These are phyloP conservation scores for Cyclina sinensis DNA, from an alignment of 1,140 invertebrate genomes.

Conservation along the genomic window DNA sequence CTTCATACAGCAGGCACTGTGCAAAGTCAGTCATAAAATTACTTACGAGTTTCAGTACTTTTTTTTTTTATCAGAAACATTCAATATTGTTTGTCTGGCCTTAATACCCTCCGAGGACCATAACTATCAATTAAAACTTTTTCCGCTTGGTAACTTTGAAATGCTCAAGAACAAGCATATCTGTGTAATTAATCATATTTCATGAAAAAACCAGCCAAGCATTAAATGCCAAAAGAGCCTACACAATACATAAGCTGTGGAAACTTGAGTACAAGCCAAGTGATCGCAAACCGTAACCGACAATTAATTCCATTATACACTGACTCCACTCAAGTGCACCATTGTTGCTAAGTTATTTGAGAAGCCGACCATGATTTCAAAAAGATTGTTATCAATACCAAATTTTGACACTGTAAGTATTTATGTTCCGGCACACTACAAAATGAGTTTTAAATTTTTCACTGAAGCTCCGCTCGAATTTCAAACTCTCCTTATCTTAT, in stretches of 20 bases:
- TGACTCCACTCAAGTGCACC: conserved; percentile 3
- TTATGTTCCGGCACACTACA: conserved; percentile 48
- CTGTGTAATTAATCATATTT: conserved; percentile 58
- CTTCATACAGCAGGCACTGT: too few relatives aligned
- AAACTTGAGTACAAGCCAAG: conserved; percentile 43
- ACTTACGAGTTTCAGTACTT: too few relatives aligned
- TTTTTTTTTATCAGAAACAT: not conserved
- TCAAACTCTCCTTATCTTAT: not conserved
- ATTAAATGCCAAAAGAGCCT: conserved; percentile 45
- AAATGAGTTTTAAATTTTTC: conserved; percentile 32
- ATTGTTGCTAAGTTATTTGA: conserved; percentile 28
- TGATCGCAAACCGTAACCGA: conserved; percentile 16
- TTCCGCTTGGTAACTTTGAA: conserved; percentile 31
- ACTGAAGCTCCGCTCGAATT: not conserved
- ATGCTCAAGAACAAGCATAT: conserved; percentile 40
- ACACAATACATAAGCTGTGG: conserved; percentile 36
- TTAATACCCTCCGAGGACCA: not conserved
- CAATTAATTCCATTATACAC: conserved; percentile 50
- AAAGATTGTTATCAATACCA: conserved; percentile 13
- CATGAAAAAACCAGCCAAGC: conserved; percentile 19
- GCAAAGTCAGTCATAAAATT: too few relatives aligned
- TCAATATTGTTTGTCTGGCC: not conserved
- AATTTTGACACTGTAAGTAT: not conserved
- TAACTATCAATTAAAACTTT: conserved; percentile 30
- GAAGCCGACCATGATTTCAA: conserved; percentile 22